These are phyloP conservation scores for Synergus itoensis DNA, from an alignment of 2,888 invertebrate species.

Conservation along the genomic window DNA sequence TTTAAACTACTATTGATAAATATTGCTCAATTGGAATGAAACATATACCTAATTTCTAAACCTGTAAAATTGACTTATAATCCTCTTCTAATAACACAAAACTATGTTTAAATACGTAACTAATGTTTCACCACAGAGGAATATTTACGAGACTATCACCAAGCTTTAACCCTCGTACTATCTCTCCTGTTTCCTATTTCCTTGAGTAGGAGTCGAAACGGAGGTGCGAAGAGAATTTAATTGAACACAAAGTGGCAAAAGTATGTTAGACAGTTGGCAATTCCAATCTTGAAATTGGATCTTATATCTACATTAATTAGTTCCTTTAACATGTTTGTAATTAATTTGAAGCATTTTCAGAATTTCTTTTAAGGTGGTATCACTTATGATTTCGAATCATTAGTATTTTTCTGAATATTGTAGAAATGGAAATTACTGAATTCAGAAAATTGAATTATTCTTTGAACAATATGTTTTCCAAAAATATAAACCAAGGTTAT, in stretches of 20 bases:
- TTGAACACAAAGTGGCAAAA: constrained; percentile 39
- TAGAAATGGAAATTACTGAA: not conserved
- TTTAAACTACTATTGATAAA: not conserved
- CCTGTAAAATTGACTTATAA: constrained; percentile 47
- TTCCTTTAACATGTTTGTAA: not conserved
- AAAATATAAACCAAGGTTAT: not conserved
- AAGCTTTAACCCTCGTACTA: constrained; percentile 46
- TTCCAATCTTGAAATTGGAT: constrained; percentile 25
- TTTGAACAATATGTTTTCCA: not conserved
- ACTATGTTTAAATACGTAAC: constrained; percentile 68
- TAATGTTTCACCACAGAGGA: constrained; percentile 63
- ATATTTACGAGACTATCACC: constrained; percentile 59
- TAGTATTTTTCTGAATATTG: too few species aligned
- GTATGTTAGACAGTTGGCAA: constrained; percentile 11
- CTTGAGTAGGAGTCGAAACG: constrained; percentile 41
- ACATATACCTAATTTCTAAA: not conserved
- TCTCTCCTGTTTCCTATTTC: constrained; percentile 40
- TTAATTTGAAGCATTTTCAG: not conserved
- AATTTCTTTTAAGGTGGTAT: too few species aligned
- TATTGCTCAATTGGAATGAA: not conserved
- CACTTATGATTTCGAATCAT: too few species aligned
- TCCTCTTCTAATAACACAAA: constrained; percentile 49
- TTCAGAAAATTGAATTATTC: not conserved
- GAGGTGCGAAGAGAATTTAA: constrained; percentile 50
- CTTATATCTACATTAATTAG: not conserved